Base-by-base conservation (phyloP, 2,797 vertebrate genomes). In the Pithecia hirsuta region DNA sequence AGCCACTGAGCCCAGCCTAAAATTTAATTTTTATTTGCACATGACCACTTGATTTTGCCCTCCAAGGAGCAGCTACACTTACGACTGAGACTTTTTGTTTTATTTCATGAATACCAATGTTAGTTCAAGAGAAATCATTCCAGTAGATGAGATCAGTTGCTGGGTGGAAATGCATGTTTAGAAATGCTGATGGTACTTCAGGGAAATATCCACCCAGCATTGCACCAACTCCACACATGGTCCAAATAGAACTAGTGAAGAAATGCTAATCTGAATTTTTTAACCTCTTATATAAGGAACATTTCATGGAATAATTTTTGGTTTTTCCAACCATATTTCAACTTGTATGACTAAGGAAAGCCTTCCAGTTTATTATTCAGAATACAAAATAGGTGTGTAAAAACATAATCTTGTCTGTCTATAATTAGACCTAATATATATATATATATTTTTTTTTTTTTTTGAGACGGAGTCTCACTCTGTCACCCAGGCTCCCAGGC, bases 251-350 rank as follows among this genome's bases (percentile, higher is more conserved):
- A 67, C 41, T 50, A n/a, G 36, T 33, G 41, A 81, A 86, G 44
- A 82, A 55, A 41, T 24, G 44, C 39, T 86, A 36, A 83, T 61
- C 82, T 72, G 83, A 95, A 83, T 24, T 87, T 36, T 52, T 82
- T 64, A 87, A 87, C 22, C 46, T 86, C 80, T 90, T 82, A n/a
- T 17, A n/a, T 55, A 72, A 88, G 48, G 55, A 83, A 92, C 76
- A 87, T 48, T 79, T 67, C 91, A 92, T 44, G 20, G 19, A 72
- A 50, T 76, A 55, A 92, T 83, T 95, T 81, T 64, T 83, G 64
- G 30, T 7, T 96, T 96, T 92, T 89, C 59, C 79, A 75, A 59
- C 8, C 48, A 72, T 55, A 70, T 92, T 83, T 89, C 80, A 89
- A 64, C 59, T 59, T 87, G 46, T 70, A 13, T 82, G 61, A 80